phyloP scores from a whole-genome alignment of 1,140 invertebrate genomes.

The Sarcophaga peregrina region DNA sequence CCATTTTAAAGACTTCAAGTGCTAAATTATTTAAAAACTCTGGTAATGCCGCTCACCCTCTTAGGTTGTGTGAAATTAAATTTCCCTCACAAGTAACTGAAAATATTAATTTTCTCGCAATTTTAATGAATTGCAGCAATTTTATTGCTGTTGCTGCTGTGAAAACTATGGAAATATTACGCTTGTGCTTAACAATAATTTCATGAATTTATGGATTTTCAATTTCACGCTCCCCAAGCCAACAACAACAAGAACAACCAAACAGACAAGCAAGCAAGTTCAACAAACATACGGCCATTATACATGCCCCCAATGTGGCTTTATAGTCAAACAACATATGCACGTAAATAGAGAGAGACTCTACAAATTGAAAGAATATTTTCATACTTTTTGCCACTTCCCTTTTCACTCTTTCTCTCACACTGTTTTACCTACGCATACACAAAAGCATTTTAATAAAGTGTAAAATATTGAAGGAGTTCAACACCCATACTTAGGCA shows the following conservation, averaged over 20 bases:
- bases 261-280: background rate
- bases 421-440: background rate
- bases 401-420: background rate
- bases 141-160: background rate
- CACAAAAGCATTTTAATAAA: constrained; percentile 30
- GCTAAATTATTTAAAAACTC: background rate
- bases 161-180: background rate
- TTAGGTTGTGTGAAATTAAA: too few species aligned
- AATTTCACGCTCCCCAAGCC: constrained; percentile 28
- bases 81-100: background rate
- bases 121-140: background rate
- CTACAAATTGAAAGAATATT: constrained; percentile 27
- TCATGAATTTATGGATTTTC: constrained; percentile 50
- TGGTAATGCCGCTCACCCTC: background rate
- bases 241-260: background rate
- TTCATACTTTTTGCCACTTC: constrained; percentile 30
- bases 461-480: constrained; percentile 26
- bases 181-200: constrained; percentile 45
- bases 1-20: too few species aligned
- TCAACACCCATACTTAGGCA: background rate
- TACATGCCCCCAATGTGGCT: constrained; percentile 8
- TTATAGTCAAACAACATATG: constrained; percentile 26
- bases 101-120: constrained; percentile 10
- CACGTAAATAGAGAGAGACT: background rate
- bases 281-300: background rate